Conservation (phyloP, 1,140 invertebrate genomes). For the Solen grandis region DNA sequence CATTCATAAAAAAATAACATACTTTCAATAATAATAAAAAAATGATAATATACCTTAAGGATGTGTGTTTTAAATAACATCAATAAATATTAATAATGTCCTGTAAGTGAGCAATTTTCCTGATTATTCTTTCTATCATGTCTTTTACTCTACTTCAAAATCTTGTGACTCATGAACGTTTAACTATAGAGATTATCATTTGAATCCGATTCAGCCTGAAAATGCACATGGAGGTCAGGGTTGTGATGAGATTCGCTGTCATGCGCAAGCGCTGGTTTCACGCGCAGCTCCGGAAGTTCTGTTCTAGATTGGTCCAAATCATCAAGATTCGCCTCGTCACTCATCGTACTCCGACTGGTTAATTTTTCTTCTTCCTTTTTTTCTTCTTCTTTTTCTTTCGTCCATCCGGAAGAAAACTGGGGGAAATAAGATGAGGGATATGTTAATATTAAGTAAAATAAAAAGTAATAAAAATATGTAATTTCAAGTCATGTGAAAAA, state of each 20-base stretch:
- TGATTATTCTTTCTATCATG: no score
- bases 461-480: neutral
- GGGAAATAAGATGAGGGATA: neutral
- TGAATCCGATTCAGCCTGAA: neutral
- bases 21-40: no score
- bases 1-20: no score
- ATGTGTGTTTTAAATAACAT: no score
- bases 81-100: no score
- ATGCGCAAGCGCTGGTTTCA: slow-evolving; percentile 18
- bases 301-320: neutral
- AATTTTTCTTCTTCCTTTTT: neutral
- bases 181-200: neutral
- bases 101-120: no score
- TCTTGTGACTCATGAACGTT: neutral
- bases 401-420: slow-evolving; percentile 35
- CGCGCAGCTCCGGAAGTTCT: slow-evolving; percentile 43
- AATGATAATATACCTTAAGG: no score
- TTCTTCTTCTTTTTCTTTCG: slow-evolving; percentile 42
- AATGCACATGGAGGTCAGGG: slow-evolving; percentile 47
- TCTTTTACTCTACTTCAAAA: no score
- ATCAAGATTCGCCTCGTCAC: no score
- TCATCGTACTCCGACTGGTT: no score
- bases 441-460: neutral
- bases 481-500: no score
- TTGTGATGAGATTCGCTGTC: slow-evolving; percentile 10